phyloP scores from a whole-genome alignment of 2,888 invertebrate genomes.

The Drosophila paracracens region DNA sequence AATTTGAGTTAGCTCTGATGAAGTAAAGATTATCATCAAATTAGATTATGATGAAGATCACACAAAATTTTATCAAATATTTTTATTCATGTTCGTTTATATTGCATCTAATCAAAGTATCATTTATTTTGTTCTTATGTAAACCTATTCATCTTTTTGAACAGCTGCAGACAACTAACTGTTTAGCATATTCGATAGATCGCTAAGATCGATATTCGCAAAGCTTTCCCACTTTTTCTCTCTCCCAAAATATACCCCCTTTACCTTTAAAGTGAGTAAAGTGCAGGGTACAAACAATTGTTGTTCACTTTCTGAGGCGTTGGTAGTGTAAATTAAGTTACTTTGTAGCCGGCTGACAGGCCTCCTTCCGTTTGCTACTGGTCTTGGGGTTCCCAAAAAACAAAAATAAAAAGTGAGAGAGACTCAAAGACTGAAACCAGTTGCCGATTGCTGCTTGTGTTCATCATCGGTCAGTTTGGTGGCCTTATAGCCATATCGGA shows the following conservation, averaged over 20 bases:
- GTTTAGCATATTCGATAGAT: neutral
- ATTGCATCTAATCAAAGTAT: accelerated
- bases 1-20: neutral
- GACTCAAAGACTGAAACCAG: constrained; percentile 52
- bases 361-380: constrained; percentile 75
- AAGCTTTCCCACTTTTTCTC: neutral
- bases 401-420: constrained; percentile 11
- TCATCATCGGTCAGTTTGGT: constrained; percentile 47
- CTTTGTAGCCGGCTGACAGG: constrained; percentile 69
- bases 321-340: constrained; percentile 76
- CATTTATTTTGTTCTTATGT: neutral
- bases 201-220: neutral
- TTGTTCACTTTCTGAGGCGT: constrained; percentile 43
- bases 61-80: neutral
- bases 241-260: constrained; percentile 1
- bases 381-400: constrained; percentile 54
- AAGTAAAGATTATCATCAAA: neutral
- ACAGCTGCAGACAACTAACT: neutral
- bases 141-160: neutral
- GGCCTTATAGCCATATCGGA: constrained; percentile 42
- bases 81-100: neutral
- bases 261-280: neutral
- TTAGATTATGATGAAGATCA: neutral
- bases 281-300: constrained; percentile 47
- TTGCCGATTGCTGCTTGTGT: constrained; percentile 33